Evolutionary conservation across 2,113 vertebrate genomes (phyloP), one percentile per base, ranked within the genome.

Genomic region (Oncorhynchus mykiss): DNA sequence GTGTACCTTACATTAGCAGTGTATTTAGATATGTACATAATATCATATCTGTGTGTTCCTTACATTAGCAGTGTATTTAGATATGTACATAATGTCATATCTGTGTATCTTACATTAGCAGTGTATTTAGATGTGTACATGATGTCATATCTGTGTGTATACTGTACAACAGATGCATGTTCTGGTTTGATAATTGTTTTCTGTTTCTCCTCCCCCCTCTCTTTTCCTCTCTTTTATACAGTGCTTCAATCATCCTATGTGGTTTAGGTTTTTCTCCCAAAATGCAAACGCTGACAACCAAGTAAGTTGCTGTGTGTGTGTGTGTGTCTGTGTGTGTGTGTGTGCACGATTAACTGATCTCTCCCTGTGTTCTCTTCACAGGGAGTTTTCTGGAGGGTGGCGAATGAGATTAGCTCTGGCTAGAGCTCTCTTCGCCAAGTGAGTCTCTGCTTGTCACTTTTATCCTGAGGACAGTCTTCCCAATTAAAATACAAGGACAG

Each of bases 371-470:
- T 64, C 20, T 64, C 25, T 12, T n/a, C 78, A 69, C 85, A 99
- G 98, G 93, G 98, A 99, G 90, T 99, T 99, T 79, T 99, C 97
- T 0, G 97, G 98, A 83, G 98, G 98, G 39, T 99, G 98, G 98
- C 96, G 98, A 80, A 99, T 99, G 98, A 95, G 98, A 80, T 81
- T 99, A 89, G 98, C 98, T 1, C 90, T 99, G 82, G 98, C 98
- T 71, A 93, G 97, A 88, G 97, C 98, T 27, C 91, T 99, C 5
- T 99, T 99, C 87, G 96, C 95, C 77, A 94, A 95, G 98, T 99
- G 85, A 93, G 95, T 80, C 67, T 67, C 24, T 9, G 5, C 18
- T 49, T 73, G 31, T 72, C n/a, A 13, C 20, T 22, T 70, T 3
- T 70, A 24, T 25, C 20, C 59, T 18, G 12, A 24, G 25, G 12